Evolutionary conservation across 2,797 vertebrate species (phyloP).

Genomic region (Cirrhinus mrigala): DNA sequence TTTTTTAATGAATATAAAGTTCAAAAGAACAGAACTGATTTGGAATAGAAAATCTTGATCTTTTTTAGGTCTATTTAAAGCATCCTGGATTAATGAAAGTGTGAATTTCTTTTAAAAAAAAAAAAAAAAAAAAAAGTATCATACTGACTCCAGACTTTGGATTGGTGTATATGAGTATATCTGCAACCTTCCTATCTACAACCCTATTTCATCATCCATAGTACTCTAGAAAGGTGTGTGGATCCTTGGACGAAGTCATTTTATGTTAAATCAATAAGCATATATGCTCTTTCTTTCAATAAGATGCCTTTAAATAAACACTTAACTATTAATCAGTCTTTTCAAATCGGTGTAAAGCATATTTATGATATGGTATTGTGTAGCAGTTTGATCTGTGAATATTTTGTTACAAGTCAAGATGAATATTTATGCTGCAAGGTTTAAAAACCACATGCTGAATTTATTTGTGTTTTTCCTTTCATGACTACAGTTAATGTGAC

Average conservation of each 20-base stretch:
- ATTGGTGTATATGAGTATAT: too few species aligned
- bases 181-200: background rate
- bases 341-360: background rate
- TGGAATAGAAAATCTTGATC: background rate
- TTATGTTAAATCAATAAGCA: slow-evolving; percentile 40
- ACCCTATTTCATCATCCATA: background rate
- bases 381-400: background rate
- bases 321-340: background rate
- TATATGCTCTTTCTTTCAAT: background rate
- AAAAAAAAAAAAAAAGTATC: background rate
- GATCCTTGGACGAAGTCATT: background rate
- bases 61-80: background rate
- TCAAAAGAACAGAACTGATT: background rate
- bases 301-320: background rate
- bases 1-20: background rate
- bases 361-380: background rate
- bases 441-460: background rate
- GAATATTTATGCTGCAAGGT: background rate
- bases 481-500: background rate
- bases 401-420: background rate
- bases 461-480: background rate
- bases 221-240: background rate
- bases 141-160: too few species aligned
- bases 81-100: background rate
- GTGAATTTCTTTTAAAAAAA: background rate